Evolutionary conservation across 2,888 invertebrate genomes (phyloP), one percentile per base, ranked within the genome.

Genomic region (Prosapia bicincta): DNA sequence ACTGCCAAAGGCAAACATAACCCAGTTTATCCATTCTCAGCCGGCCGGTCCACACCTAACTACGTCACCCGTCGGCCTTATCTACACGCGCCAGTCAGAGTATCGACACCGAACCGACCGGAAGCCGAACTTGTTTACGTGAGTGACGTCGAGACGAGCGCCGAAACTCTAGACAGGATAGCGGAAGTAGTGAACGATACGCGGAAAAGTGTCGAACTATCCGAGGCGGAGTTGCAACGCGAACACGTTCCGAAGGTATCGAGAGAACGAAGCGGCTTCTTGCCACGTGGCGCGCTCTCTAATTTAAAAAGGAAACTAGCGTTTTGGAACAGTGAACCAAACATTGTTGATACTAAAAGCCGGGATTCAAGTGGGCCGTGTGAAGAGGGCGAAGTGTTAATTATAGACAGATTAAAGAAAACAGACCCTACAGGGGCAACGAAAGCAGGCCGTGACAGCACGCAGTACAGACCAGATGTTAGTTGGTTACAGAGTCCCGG

Each of bases 291-390:
- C 30, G 74, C 74, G 20, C 25, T 69, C 3, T 65, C 69, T n/a
- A 74, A 26, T 54, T 69, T 69, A 24, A 69, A 66, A 28, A n/a
- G 69, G 26, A 74, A 74, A 66, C 69, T 74, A 9, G 74, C 67
- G 9, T 74, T 74, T 32, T 74, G 69, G 74, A 69, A 74, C 66
- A 69, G 30, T 24, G 68, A 26, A 54, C 54, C 54, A 20, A 54
- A 54, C 54, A 54, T 54, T 54, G 54, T 54, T 54, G 54, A 54
- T 54, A 54, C 54, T 38, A 38, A 38, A 20, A 54, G 54, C 20
- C 20, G n/a, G 5, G 7, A 54, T 20, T 54, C 54, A 54, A 54
- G 54, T 54, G 54, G 54, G 20, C 13, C 54, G 54, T 54, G n/a
- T 54, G 54, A 54, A 54, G 54, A 54, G 54, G 54, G 54, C 20